These are phyloP conservation scores for Myotis brandtii DNA, from an alignment of 2,113 vertebrate species.

Conservation along the genomic window DNA sequence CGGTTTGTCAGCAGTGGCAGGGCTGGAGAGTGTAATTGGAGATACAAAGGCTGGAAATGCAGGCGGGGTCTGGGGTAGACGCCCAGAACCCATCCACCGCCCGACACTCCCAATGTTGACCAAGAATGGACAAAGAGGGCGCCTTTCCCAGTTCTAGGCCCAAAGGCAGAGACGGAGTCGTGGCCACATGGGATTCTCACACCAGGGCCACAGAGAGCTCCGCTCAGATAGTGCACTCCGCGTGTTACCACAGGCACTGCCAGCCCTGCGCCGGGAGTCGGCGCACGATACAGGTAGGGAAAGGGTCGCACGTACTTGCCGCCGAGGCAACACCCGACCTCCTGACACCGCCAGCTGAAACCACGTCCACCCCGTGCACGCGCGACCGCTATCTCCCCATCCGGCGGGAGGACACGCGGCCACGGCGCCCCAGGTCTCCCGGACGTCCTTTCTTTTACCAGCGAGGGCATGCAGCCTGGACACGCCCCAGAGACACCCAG, in stretches of 20 bases:
- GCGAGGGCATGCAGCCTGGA: background rate
- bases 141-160: background rate
- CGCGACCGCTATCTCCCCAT: background rate
- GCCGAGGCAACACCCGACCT: too few species aligned
- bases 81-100: background rate
- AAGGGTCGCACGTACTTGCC: too few species aligned
- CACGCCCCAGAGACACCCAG: background rate
- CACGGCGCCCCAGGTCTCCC: background rate
- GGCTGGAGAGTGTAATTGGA: background rate
- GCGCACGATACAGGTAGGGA: too few species aligned
- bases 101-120: background rate
- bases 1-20: too few species aligned
- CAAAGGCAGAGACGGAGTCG: background rate
- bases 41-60: background rate
- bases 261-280: too few species aligned
- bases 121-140: background rate
- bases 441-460: background rate
- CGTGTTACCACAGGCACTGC: background rate
- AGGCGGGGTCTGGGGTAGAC: too few species aligned
- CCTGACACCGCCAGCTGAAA: background rate
- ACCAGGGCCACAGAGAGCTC: background rate
- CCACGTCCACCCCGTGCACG: background rate
- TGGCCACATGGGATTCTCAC: background rate
- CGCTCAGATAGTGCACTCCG: background rate
- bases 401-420: fast-evolving